Evolutionary conservation across 2,888 invertebrate species (phyloP).

Genomic region (Tenthredo scrophulariae): DNA sequence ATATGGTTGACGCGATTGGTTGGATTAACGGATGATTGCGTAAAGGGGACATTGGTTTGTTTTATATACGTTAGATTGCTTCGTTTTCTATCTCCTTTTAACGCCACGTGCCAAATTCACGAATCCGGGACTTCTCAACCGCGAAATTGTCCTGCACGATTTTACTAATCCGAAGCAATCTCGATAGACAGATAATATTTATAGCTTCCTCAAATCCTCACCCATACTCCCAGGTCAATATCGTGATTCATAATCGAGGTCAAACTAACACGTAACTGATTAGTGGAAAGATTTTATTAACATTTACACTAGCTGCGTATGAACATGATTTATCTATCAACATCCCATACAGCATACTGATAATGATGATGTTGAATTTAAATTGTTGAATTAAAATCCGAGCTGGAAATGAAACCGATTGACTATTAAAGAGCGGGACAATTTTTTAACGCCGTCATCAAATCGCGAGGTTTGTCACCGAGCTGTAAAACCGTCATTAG

Average conservation of each 20-base stretch:
- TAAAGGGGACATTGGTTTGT: constrained; percentile 8
- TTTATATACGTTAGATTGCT: not conserved
- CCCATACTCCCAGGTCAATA: not conserved
- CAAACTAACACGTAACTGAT: constrained; percentile 29
- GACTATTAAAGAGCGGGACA: not conserved
- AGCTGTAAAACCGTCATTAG: not conserved
- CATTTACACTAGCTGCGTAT: not conserved
- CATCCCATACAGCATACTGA: not conserved
- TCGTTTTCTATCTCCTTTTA: constrained; percentile 30
- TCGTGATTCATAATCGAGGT: not conserved
- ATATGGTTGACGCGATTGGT: not conserved
- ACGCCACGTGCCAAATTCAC: constrained; percentile 16
- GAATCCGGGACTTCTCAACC: not conserved
- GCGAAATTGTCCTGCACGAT: constrained; percentile 29
- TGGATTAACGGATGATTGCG: constrained; percentile 27
- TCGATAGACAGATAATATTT: not conserved
- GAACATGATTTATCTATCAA: not conserved
- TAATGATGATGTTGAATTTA: not conserved
- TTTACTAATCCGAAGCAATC: constrained; percentile 14
- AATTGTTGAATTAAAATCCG: not conserved
- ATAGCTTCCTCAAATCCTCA: not conserved
- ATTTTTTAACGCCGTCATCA: not conserved
- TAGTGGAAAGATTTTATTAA: constrained; percentile 16
- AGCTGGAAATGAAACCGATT: not conserved
- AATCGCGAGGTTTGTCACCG: not conserved